phyloP scores from a whole-genome alignment of 2,113 vertebrate species.

The Perca flavescens region DNA sequence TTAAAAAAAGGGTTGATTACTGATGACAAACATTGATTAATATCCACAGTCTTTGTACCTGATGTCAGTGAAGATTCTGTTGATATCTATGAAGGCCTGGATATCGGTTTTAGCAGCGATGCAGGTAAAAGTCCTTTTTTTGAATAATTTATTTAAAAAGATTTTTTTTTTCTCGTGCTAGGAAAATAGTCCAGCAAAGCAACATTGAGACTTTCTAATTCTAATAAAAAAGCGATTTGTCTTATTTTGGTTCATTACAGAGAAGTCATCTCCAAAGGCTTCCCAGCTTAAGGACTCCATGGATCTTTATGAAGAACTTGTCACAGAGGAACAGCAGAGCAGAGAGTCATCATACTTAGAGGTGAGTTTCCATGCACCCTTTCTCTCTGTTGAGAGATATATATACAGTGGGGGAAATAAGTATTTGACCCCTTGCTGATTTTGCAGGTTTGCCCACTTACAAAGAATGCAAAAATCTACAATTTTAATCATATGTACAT shows the following conservation, averaged over 20 bases:
- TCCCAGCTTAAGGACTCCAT: constrained; percentile 85
- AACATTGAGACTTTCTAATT: neutral
- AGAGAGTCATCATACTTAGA: constrained; percentile 90
- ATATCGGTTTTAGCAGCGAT: constrained; percentile 44
- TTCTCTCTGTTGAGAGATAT: neutral
- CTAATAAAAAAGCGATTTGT: no score
- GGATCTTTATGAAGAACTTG: constrained; percentile 95
- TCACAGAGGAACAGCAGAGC: constrained; percentile 92
- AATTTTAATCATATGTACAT: no score
- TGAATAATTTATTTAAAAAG: neutral
- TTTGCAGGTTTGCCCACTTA: no score
- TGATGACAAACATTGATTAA: neutral
- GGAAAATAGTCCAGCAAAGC: neutral
- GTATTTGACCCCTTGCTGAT: no score
- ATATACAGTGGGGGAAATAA: no score
- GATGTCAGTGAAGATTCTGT: constrained; percentile 89
- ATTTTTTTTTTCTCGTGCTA: neutral
- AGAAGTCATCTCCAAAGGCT: constrained; percentile 67
- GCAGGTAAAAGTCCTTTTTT: constrained; percentile 54
- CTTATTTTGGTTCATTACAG: constrained; percentile 33
- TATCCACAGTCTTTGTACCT: constrained; percentile 43
- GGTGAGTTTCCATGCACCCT: constrained; percentile 71
- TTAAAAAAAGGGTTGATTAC: neutral
- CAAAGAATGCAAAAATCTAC: no score
- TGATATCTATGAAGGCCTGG: constrained; percentile 96